These are phyloP conservation scores for Cosmorhoe ocellata DNA, from an alignment of 2,888 invertebrate species.

Conservation along the genomic window DNA sequence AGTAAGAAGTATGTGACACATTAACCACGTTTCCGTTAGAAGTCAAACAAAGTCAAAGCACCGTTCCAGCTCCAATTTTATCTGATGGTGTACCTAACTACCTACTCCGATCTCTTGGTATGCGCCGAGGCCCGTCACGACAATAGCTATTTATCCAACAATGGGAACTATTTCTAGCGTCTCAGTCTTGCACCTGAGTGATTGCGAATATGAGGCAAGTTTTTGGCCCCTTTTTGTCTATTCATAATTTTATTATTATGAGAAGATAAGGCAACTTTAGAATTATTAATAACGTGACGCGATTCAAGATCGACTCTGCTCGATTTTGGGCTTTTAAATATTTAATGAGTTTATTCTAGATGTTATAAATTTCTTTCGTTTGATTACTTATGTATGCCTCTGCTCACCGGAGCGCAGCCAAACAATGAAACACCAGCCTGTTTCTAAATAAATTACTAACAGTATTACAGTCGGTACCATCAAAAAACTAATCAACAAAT, in stretches of 20 bases:
- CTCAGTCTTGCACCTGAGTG: slow-evolving; percentile 35
- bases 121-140: slow-evolving; percentile 49
- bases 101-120: slow-evolving; percentile 62
- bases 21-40: slow-evolving; percentile 29
- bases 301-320: background rate
- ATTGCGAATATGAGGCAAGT: slow-evolving; percentile 39
- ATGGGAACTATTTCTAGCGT: slow-evolving; percentile 59
- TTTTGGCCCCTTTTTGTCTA: slow-evolving; percentile 32
- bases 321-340: background rate
- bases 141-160: slow-evolving; percentile 64
- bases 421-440: slow-evolving; percentile 11
- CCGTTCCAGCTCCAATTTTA: slow-evolving; percentile 56
- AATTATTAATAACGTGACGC: background rate
- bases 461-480: slow-evolving; percentile 4
- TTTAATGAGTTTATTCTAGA: too few species aligned
- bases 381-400: slow-evolving; percentile 4
- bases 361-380: background rate
- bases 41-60: slow-evolving; percentile 46
- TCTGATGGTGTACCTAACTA: slow-evolving; percentile 53
- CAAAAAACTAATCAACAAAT: slow-evolving; percentile 34
- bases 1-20: slow-evolving; percentile 19
- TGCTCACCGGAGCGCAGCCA: slow-evolving; percentile 24
- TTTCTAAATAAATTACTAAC: slow-evolving; percentile 22
- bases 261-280: background rate
- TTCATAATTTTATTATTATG: too few species aligned